Conservation (phyloP, 1,140 invertebrate genomes). For the Drosophila pseudoobscura region DNA sequence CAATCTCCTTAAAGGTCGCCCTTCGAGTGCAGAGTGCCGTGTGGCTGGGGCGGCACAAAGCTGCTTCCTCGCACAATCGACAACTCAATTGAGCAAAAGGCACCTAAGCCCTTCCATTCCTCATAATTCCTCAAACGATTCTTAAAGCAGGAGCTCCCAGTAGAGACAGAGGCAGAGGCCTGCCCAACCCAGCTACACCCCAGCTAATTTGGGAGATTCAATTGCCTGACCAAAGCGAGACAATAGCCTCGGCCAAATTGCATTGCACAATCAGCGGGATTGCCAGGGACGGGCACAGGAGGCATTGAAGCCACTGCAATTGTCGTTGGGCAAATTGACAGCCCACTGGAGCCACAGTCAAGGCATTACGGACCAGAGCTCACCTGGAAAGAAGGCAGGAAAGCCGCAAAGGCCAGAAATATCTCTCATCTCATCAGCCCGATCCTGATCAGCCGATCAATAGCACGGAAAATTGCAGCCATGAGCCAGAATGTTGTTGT, state of each 20-base stretch:
- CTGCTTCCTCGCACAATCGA: conserved; percentile 14
- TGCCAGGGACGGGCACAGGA: conserved; percentile 33
- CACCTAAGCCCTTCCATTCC: not conserved
- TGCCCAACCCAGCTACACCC: not conserved
- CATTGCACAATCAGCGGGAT: conserved; percentile 67
- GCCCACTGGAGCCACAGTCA: conserved; percentile 8
- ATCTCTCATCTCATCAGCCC: conserved; percentile 55
- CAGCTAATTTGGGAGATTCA: conserved; percentile 68
- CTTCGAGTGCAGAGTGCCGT: not conserved
- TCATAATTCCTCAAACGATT: conserved; percentile 5
- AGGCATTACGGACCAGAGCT: not conserved
- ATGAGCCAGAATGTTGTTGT: conserved; percentile 46
- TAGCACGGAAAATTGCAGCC: conserved; percentile 74
- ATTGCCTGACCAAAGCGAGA: conserved; percentile 59
- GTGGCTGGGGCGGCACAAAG: not conserved
- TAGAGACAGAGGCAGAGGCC: conserved; percentile 9
- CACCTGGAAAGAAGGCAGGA: conserved; percentile 26
- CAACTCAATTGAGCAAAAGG: conserved; percentile 35
- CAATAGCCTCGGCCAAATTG: conserved; percentile 65
- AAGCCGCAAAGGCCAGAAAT: conserved; percentile 45
- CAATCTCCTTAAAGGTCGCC: conserved; percentile 38
- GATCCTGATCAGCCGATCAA: conserved; percentile 69
- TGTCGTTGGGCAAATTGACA: conserved; percentile 52
- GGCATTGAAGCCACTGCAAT: conserved; percentile 48
- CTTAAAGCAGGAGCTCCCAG: conserved; percentile 13